Conservation (phyloP, 2,797 vertebrate species). For the Crypturellus tataupa region DNA sequence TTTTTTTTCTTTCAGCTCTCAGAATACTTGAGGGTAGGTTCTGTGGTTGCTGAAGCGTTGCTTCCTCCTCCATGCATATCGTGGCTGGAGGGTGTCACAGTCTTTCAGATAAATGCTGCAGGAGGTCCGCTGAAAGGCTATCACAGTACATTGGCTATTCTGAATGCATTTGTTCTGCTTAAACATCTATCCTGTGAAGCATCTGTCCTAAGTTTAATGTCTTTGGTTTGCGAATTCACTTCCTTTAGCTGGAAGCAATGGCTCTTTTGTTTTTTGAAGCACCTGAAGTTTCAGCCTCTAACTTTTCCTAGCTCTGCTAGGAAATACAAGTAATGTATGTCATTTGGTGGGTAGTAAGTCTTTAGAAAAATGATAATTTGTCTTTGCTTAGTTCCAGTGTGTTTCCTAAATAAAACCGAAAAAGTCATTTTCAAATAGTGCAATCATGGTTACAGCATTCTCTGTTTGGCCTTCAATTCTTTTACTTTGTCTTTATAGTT, state of each 20-base stretch:
- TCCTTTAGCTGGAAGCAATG: neutral
- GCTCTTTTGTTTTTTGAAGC: neutral
- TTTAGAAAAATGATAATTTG: constrained; percentile 37
- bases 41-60: neutral
- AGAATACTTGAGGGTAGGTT: neutral
- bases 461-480: neutral
- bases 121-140: neutral
- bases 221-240: neutral
- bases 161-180: neutral
- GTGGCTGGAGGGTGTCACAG: neutral
- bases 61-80: neutral
- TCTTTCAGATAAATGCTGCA: neutral
- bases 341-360: neutral
- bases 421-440: neutral
- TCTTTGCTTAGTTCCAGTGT: neutral
- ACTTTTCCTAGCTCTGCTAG: constrained; percentile 21
- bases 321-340: neutral
- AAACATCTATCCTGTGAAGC: neutral
- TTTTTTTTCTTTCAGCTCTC: fast-evolving
- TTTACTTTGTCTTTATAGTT: neutral
- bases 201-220: neutral
- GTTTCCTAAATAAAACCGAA: neutral
- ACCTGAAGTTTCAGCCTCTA: neutral
- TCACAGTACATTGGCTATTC: neutral
- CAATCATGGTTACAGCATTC: neutral